Evolutionary conservation across 2,113 vertebrate genomes (phyloP), one percentile per base, ranked within the genome.

Genomic region (Ivindomyrus marchei): DNA sequence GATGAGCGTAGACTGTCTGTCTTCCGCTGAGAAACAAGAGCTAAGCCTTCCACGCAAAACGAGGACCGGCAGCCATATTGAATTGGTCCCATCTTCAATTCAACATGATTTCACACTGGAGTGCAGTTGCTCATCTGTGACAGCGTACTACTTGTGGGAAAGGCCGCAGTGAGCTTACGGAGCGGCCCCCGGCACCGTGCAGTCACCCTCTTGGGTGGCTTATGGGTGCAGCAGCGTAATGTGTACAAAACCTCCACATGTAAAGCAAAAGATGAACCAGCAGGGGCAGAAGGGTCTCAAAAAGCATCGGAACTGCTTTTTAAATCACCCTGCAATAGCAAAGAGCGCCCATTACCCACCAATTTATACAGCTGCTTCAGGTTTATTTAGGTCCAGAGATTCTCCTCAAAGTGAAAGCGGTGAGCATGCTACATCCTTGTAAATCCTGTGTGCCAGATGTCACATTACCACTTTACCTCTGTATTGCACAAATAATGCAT

Each of bases 11-110:
- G 91, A 94, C 1, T 93, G 90, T 77, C 49, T 46, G 19, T 19
- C 83, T 24, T 84, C 80, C 80, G 39, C 53, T 89, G 91, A 89
- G 91, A 92, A 91, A 92, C 88, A 88, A 52, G 80, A 52, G 31
- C 85, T 17, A 92, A 92, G 94, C 93, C 94, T 95, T 95, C 95
- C 92, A 94, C 89, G 66, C 91, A 91, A 92, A n/a, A 50, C 2
- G 24, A 50, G 49, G 42, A 21, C 88, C 13, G 27, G 49, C 31
- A 56, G 49, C 85, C 50, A 53, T 87, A 31, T 87, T 53, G 85
- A 47, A 87, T 53, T 53, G 50, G 85, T 53, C 85, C 50, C n/a
- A 56, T 53, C 27, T 56, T 87, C 85, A 87, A 47, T 52, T 87
- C n/a, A 87, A 52, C 85, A 53, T 87, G 47, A 52, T 36, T 53